These are phyloP conservation scores for Nannobrachium achirus DNA, from an alignment of 2,113 vertebrate genomes.

Conservation along the genomic window DNA sequence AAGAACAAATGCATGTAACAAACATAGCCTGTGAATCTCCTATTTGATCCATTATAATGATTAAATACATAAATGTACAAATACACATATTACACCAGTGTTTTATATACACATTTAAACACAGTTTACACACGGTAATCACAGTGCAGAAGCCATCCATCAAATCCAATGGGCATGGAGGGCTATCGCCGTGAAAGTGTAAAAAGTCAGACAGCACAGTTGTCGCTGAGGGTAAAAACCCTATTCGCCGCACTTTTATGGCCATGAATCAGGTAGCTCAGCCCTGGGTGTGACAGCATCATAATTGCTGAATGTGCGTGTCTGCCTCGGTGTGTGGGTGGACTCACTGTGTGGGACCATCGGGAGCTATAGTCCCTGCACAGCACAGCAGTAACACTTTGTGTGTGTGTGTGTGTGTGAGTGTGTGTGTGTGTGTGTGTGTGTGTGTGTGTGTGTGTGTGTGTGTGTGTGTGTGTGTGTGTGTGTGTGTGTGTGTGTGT, in stretches of 20 bases:
- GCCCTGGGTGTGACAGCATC: slow-evolving; percentile 12
- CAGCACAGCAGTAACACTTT: no score
- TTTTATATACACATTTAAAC: not conserved
- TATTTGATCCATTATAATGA: no score
- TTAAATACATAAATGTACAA: no score
- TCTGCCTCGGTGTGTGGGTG: no score
- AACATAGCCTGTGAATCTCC: no score
- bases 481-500: not conserved
- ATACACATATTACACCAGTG: no score
- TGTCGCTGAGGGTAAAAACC: not conserved
- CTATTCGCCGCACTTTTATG: not conserved
- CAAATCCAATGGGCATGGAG: not conserved
- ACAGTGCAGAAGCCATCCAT: not conserved
- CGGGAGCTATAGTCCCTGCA: no score
- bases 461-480: not conserved
- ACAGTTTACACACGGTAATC: not conserved
- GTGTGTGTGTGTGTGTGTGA: not conserved
- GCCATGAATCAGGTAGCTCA: slow-evolving; percentile 16
- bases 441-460: not conserved
- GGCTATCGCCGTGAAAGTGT: not conserved
- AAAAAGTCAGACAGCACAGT: not conserved
- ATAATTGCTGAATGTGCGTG: slow-evolving; percentile 11
- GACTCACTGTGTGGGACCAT: no score
- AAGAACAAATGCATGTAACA: no score
- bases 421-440: no score